Base-by-base conservation (phyloP, 2,888 invertebrate genomes). In the Stenotaenia linearis region DNA sequence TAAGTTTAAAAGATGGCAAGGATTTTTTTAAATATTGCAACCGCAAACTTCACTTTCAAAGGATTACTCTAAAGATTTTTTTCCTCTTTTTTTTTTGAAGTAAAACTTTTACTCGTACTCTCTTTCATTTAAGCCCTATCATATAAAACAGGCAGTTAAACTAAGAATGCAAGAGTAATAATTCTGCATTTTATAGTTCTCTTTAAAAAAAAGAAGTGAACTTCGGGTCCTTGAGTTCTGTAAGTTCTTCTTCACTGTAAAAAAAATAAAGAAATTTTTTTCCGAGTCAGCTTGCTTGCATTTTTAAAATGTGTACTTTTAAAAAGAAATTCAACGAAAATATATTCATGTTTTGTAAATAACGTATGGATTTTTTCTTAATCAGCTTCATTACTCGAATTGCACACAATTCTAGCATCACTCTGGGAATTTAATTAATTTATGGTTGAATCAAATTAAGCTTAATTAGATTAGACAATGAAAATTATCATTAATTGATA, bases 401-500 rank as follows among this genome's bases (percentile, higher is more conserved):
- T 69, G 25, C 25, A 69, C 23, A 69, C 50, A 50, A 50, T n/a
- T 50, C 18, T 50, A 18, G 50, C 50, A 50, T 18, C 50, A 18
- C 50, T 18, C 0, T 50, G 50, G 50, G 50, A 50, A 50, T 50
- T 18, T 50, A 50, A 50, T 50, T 50, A 50, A 50, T 50, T 50
- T 50, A 50, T 50, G 50, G 50, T 50, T 50, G 50, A 50, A 18
- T 50, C 50, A 50, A 50, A 50, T 50, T 50, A 50, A 18, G 50
- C 50, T 69, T 69, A 69, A 69, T 69, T 69, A 69, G 28, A 69
- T 69, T 12, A 7, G 69, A 69, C 69, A 69, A 25, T 69, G 69
- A 69, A 69, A 50, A 69, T 69, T 69, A 69, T 28, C 69, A 69
- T 69, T 69, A 69, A 69, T 69, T 69, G 69, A 69, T 69, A 69